These are phyloP conservation scores for Sebastes vulpes DNA, from an alignment of 2,797 vertebrate genomes.

Conservation along the genomic window DNA sequence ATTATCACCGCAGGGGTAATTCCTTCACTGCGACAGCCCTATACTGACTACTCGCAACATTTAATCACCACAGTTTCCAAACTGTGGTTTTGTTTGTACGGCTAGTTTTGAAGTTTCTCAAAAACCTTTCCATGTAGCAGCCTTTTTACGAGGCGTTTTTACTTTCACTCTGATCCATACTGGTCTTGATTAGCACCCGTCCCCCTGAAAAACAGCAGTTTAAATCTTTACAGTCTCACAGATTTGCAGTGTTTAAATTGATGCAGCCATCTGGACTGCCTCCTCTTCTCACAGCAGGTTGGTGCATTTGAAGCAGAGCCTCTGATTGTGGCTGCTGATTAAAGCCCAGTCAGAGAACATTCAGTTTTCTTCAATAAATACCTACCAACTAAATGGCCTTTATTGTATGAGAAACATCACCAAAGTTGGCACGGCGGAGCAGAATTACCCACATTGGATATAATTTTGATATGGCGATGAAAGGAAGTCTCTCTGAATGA, in stretches of 20 bases:
- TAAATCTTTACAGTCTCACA: constrained; percentile 35
- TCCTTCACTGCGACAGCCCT: neutral
- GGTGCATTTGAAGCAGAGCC: constrained; percentile 14
- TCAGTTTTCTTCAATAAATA: constrained; percentile 9
- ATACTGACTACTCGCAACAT: neutral
- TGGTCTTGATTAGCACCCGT: constrained; percentile 25
- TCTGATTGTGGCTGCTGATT: constrained; percentile 20
- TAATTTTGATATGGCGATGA: neutral
- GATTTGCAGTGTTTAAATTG: constrained; percentile 37
- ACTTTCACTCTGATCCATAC: constrained; percentile 15
- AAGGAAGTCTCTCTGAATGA: neutral
- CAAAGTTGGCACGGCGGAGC: neutral
- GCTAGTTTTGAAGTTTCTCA: neutral
- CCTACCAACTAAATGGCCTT: neutral
- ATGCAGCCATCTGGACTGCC: constrained; percentile 49
- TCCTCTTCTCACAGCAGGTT: constrained; percentile 24
- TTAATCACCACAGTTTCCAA: neutral
- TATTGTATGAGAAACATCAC: neutral
- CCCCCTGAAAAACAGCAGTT: constrained; percentile 18
- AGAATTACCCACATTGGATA: neutral
- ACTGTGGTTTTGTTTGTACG: neutral
- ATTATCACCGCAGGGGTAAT: neutral
- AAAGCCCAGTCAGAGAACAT: neutral
- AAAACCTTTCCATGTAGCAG: neutral
- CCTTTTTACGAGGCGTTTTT: neutral